Conservation (phyloP, 2,113 vertebrate species). For the Alligator sinensis region DNA sequence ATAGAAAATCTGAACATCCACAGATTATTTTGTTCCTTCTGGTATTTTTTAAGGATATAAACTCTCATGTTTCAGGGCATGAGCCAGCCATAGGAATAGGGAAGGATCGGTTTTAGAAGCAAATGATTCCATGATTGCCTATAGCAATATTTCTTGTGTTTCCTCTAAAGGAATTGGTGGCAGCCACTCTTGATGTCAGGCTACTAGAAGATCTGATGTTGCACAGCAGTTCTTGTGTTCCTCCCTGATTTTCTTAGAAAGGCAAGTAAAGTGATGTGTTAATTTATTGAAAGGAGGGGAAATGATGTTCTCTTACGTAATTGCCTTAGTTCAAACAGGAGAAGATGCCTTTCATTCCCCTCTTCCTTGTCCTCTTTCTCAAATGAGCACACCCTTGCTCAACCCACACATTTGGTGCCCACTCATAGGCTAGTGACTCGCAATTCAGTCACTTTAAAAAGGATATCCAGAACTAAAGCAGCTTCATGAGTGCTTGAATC, state of each 20-base stretch:
- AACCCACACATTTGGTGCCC: neutral
- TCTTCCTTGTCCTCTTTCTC: neutral
- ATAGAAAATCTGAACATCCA: neutral
- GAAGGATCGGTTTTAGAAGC: neutral
- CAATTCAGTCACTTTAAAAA: neutral
- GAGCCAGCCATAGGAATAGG: neutral
- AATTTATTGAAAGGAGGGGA: neutral
- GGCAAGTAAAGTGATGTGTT: neutral
- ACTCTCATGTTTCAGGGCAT: neutral
- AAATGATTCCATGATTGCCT: neutral
- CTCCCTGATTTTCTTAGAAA: neutral
- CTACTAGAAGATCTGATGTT: rapidly evolving
- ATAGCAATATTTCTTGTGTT: neutral
- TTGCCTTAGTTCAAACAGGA: rapidly evolving
- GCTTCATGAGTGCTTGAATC: neutral
- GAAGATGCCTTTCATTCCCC: neutral
- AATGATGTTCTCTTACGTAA: neutral
- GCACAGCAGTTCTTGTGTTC: neutral
- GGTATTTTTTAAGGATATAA: neutral
- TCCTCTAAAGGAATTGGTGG: neutral
- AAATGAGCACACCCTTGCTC: neutral
- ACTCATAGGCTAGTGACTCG: constrained; percentile 5
- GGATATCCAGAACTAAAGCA: neutral
- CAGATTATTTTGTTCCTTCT: neutral
- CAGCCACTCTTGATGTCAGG: neutral